phyloP scores from a whole-genome alignment of 2,797 vertebrate genomes.

The Telmatherina bonti region DNA sequence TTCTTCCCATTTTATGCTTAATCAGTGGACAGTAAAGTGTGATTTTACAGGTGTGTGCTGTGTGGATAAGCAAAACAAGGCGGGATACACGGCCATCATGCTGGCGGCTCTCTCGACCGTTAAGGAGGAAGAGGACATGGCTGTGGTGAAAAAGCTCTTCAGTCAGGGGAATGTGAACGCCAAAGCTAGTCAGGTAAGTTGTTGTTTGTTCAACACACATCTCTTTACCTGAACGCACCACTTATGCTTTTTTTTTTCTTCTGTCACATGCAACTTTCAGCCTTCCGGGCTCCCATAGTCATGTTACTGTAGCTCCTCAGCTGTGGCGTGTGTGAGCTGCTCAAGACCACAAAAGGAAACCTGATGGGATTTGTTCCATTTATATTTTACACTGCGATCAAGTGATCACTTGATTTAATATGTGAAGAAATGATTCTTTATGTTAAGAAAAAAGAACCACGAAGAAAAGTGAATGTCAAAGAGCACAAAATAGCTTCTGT shows the following conservation, averaged over 20 bases:
- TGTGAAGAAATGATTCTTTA: not conserved
- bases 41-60: conserved; percentile 85
- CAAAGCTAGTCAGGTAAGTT: conserved; percentile 92
- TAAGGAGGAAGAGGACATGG: conserved; percentile 89
- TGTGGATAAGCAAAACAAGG: conserved; percentile 93
- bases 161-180: conserved; percentile 91
- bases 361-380: not conserved
- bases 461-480: not conserved
- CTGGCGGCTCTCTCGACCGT: conserved; percentile 91
- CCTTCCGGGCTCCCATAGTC: not conserved
- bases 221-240: not conserved
- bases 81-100: conserved; percentile 97
- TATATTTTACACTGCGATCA: not conserved
- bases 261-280: not conserved
- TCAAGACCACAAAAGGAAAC: not conserved
- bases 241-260: not conserved
- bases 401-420: not conserved
- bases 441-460: not conserved
- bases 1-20: not conserved
- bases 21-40: not conserved
- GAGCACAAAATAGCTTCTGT: not conserved
- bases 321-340: not conserved
- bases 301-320: not conserved
- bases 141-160: conserved; percentile 91
- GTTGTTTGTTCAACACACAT: not conserved